Conservation (phyloP, 1,140 invertebrate species). For the Batillaria attramentaria region DNA sequence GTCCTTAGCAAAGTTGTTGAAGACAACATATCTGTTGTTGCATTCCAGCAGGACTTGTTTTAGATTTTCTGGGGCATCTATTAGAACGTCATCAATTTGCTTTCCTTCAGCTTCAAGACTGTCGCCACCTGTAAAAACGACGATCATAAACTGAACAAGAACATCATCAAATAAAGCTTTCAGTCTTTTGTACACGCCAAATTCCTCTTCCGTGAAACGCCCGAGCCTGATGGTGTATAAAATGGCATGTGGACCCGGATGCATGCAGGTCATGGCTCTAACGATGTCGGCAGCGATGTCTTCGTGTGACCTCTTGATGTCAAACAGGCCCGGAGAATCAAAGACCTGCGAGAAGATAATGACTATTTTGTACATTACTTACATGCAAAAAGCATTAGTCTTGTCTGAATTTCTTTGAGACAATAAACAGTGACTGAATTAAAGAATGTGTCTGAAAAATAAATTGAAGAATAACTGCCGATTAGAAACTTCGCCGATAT, state of each 20-base stretch:
- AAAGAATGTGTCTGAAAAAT: too few species aligned
- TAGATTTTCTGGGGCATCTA: not conserved
- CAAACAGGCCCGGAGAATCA: constrained; percentile 26
- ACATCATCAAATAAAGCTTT: constrained; percentile 15
- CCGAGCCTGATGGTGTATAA: constrained; percentile 9
- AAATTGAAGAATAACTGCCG: too few species aligned
- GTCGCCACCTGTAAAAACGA: not conserved
- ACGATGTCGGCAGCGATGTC: not conserved
- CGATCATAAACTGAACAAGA: not conserved
- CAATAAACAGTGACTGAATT: too few species aligned
- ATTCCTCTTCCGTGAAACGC: constrained; percentile 32
- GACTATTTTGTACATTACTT: too few species aligned
- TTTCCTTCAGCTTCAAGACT: not conserved
- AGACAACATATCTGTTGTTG: not conserved
- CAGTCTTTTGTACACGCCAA: constrained; percentile 7
- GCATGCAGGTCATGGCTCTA: not conserved
- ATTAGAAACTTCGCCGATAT: too few species aligned
- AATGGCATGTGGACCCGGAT: constrained; percentile 31
- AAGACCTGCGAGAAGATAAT: constrained; percentile 27
- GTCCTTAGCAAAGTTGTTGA: constrained; percentile 20
- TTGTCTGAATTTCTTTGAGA: too few species aligned
- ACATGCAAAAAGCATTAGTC: too few species aligned
- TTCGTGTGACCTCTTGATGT: not conserved
- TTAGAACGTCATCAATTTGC: not conserved
- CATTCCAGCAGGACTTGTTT: constrained; percentile 2